Evolutionary conservation across 35 echinoderm and acorn worm genomes (phyloP).

Genomic region (Anneissia japonica): DNA sequence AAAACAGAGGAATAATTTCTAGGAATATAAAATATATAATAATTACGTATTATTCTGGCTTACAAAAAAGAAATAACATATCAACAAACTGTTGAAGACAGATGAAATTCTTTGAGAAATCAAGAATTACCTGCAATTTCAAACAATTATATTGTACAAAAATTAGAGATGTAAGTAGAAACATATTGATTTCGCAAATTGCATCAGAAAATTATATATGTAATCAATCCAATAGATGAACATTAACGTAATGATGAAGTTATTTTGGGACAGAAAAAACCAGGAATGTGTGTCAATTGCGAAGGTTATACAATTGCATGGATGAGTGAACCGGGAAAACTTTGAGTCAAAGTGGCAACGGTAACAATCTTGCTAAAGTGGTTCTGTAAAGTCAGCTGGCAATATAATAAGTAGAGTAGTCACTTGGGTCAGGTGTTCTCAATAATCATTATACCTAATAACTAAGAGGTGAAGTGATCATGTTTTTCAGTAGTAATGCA

Average conservation of each 20-base stretch:
- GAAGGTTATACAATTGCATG: background rate
- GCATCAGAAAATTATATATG: background rate
- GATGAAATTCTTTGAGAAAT: too few species aligned
- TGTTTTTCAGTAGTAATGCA: too few species aligned
- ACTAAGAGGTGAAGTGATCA: background rate
- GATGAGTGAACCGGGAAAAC: background rate
- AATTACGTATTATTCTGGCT: too few species aligned
- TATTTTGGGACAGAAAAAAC: background rate
- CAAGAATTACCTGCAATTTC: too few species aligned
- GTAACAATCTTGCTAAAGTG: background rate
- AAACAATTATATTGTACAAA: too few species aligned
- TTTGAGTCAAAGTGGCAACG: background rate
- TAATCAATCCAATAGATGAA: background rate
- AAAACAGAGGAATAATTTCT: too few species aligned
- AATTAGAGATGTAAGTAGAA: too few species aligned
- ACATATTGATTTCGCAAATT: background rate
- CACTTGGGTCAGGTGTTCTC: background rate
- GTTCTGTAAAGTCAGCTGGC: background rate
- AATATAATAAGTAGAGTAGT: background rate
- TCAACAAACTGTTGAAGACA: too few species aligned
- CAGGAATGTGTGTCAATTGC: background rate
- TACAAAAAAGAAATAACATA: too few species aligned
- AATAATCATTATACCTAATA: background rate
- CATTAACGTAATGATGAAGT: background rate
- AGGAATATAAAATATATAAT: too few species aligned